Conservation (phyloP, 1,140 invertebrate species). For the Micrasema longulum region DNA sequence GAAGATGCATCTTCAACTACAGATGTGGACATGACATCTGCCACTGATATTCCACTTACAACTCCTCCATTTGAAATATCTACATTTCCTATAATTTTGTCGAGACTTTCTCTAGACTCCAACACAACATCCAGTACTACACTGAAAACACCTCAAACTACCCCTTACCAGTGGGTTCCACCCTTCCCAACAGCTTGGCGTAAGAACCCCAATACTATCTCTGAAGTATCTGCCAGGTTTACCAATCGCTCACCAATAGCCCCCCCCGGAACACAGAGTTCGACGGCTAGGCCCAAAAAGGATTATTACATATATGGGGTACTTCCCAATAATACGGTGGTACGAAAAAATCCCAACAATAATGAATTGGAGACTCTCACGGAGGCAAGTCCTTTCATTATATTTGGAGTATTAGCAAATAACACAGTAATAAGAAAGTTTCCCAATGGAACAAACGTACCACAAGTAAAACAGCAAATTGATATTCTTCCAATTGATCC, state of each 20-base stretch:
- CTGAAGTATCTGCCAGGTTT: slow-evolving; percentile 36
- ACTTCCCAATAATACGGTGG: slow-evolving; percentile 79
- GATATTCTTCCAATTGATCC: slow-evolving; percentile 69
- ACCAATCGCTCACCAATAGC: slow-evolving; percentile 58
- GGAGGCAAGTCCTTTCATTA: slow-evolving; percentile 76
- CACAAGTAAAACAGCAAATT: slow-evolving; percentile 72
- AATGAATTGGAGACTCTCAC: slow-evolving; percentile 74
- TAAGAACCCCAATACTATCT: slow-evolving; percentile 17
- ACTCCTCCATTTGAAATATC: slow-evolving; percentile 9
- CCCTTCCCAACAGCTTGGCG: slow-evolving; percentile 46
- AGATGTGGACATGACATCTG: slow-evolving; percentile 53
- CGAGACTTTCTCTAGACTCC: slow-evolving; percentile 15
- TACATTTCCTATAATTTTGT: not conserved
- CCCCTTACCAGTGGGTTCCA: slow-evolving; percentile 49
- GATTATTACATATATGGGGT: slow-evolving; percentile 80
- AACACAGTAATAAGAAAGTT: slow-evolving; percentile 79
- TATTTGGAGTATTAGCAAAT: slow-evolving; percentile 79
- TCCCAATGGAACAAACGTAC: slow-evolving; percentile 79
- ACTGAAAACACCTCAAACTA: slow-evolving; percentile 46
- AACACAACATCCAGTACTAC: slow-evolving; percentile 7
- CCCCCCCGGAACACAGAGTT: slow-evolving; percentile 60
- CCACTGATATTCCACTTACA: slow-evolving; percentile 44
- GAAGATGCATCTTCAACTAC: slow-evolving; percentile 49
- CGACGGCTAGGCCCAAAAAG: slow-evolving; percentile 67
- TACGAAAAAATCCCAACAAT: slow-evolving; percentile 77